phyloP scores from a whole-genome alignment of 2,888 invertebrate genomes.

The Hemicrepidius hirtus region DNA sequence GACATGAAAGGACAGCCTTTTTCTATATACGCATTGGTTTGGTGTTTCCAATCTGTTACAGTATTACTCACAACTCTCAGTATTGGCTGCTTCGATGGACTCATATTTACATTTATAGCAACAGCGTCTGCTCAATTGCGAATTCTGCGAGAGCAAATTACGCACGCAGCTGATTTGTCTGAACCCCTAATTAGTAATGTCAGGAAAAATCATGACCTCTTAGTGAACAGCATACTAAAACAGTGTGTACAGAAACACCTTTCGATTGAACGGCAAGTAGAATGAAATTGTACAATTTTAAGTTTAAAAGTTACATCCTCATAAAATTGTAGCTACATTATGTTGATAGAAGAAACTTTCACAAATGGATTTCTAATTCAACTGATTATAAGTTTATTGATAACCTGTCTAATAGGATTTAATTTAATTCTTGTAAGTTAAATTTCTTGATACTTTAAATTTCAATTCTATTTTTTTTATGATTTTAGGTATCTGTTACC shows the following conservation, averaged over 20 bases:
- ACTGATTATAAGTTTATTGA: not conserved
- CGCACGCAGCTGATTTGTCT: not conserved
- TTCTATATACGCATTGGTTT: not conserved
- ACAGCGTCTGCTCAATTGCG: not conserved
- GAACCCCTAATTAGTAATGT: too few relatives aligned
- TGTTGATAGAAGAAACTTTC: not conserved
- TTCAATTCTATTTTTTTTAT: not conserved
- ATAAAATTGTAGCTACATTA: not conserved
- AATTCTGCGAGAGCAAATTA: not conserved
- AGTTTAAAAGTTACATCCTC: too few relatives aligned
- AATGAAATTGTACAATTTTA: not conserved
- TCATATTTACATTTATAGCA: not conserved
- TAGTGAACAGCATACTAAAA: not conserved
- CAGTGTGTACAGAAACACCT: not conserved
- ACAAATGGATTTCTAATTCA: not conserved
- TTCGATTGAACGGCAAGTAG: not conserved
- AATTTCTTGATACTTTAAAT: too few relatives aligned
- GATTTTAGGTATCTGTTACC: not conserved
- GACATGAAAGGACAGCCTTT: not conserved
- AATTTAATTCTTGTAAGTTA: not conserved
- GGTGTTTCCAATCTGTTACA: not conserved
- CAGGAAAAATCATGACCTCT: not conserved
- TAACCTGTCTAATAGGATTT: not conserved
- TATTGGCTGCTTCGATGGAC: not conserved
- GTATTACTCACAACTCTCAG: not conserved